phyloP scores from a whole-genome alignment of 1,140 invertebrate species.

The Anadara kagoshimensis region DNA sequence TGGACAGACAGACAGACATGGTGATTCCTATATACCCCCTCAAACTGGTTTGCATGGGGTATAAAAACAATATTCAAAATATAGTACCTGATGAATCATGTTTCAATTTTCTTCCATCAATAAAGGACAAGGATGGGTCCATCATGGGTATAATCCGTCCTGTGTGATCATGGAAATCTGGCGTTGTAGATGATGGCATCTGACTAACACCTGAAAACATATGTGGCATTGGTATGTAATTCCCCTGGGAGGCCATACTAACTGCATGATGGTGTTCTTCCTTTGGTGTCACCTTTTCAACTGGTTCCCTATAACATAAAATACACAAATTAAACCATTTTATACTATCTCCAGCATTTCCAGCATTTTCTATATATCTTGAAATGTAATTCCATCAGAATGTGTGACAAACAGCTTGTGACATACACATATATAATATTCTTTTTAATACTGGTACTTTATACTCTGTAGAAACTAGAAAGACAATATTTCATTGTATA shows the following conservation, averaged over 20 bases:
- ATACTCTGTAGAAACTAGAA: no score
- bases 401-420: no score
- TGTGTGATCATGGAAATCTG: conserved; percentile 37
- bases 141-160: conserved; percentile 40
- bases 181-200: conserved; percentile 46
- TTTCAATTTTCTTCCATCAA: conserved; percentile 35
- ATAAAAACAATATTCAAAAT: conserved; percentile 30
- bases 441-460: no score
- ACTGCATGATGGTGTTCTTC: conserved; percentile 22
- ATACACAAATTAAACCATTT: no score
- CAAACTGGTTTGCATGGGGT: background rate
- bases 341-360: no score
- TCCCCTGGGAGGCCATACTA: conserved; percentile 37
- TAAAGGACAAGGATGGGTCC: conserved; percentile 43
- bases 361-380: no score
- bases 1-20: no score
- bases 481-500: no score
- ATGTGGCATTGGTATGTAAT: conserved; percentile 42
- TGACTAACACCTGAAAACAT: conserved; percentile 46
- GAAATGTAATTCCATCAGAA: no score
- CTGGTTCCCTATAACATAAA: conserved; percentile 31
- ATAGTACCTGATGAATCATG: conserved; percentile 13
- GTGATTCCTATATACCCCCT: no score
- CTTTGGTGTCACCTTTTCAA: conserved; percentile 36
- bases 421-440: no score